Evolutionary conservation across 2,888 invertebrate species (phyloP), one percentile per base, ranked within the genome.

Genomic region (Tolmerus cingulatus): DNA sequence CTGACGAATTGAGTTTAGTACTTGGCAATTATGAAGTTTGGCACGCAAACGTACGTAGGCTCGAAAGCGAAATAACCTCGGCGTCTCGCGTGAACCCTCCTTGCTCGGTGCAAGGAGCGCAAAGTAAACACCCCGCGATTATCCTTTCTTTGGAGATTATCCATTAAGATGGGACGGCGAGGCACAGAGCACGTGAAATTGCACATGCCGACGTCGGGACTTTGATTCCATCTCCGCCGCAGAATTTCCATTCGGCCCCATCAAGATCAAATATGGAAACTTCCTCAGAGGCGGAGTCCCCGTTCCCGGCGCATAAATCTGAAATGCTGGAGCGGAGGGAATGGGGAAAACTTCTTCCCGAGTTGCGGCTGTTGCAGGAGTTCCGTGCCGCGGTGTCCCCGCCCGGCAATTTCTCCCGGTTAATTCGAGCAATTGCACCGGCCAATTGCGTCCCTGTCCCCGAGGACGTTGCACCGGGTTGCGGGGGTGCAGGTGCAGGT

Each of bases 381-480:
- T 19, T 19, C 51, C 16, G 51, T 34, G 34, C 40, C 40, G 2
- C 2, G 40, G 9, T 3, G 46, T 5, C 46, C n/a, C 46, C 2
- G 5, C 23, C 16, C 9, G 27, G 30, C 74, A 51, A 51, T 51
- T 74, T 16, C 30, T 1, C 74, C 30, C 34, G 30, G 74, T 74
- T 74, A 74, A 74, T 74, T 74, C 74, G 74, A 30, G 74, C 74
- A 74, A 74, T 74, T 74, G 74, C 74, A 74, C 74, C 74, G 34
- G 34, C 3, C 34, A 74, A 74, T 74, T 74, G 51, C 30, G 2
- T 30, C 5, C 19, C 34, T 74, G 74, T 14, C 74, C n/a, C 23
- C 12, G 14, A 9, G 74, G 30, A 27, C 74, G 27, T 16, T 16
- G 3, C 43, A 27, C 37, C 76, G 34, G 9, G 8, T 16, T n/a